Evolutionary conservation across 2,888 invertebrate species (phyloP), one percentile per base, ranked within the genome.

Genomic region (Minunthozetes semirufus): DNA sequence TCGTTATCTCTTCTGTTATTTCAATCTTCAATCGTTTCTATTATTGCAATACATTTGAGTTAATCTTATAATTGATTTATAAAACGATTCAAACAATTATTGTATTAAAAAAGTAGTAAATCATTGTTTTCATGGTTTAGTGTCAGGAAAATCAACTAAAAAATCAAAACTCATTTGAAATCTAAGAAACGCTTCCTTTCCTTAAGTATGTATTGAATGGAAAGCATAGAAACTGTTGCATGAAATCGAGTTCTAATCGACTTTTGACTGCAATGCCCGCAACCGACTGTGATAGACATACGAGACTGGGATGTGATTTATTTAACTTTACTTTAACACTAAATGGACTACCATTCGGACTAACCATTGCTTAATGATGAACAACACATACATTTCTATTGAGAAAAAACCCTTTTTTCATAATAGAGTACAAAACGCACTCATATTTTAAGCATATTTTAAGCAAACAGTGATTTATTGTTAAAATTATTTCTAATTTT

Each of bases 241-340:
- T 33, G 8, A 3, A 33, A 33, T 33, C n/a, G n/a, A n/a, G n/a
- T 19, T 19, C 22, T 19, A 25, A 59, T 59, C 22, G 27, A 61
- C n/a, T n/a, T 53, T 22, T 38, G 27, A 22, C 25, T 66, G 63
- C 38, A 66, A 48, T 38, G 70, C 19, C 70, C 25, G 70, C 11
- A 70, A 70, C 70, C 46, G 70, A 70, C 70, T 70, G 70, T 70
- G 70, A 70, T 70, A 70, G 33, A 22, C 11, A 61, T 22, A n/a
- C 25, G 15, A 63, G 68, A 38, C 6, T 15, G 68, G 22, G 42
- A 46, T 68, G 68, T 68, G 42, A 68, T 68, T 17, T 19, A 53
- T 42, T 42, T 42, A 42, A 42, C 42, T 42, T 42, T 42, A 42
- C n/a, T 17, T 48, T 48, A 17, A 17, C 6, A 53, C 22, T 22